These are phyloP conservation scores for Montifringilla adamsi DNA, from an alignment of 2,113 vertebrate genomes.

Conservation along the genomic window DNA sequence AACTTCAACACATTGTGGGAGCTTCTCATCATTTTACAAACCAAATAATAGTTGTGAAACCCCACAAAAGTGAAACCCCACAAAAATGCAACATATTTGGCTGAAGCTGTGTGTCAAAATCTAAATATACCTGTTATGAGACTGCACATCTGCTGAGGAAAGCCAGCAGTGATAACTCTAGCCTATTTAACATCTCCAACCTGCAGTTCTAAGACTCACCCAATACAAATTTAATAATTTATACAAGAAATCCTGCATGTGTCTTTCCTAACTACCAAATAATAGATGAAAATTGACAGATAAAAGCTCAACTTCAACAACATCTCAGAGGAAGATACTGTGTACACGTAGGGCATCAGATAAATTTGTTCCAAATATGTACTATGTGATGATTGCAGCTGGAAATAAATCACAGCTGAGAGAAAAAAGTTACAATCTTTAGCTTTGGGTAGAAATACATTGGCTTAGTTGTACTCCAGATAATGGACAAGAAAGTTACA, in stretches of 20 bases:
- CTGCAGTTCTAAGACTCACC: background rate
- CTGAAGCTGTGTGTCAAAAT: background rate
- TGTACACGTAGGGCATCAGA: background rate
- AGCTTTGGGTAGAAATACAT: conserved; percentile 3
- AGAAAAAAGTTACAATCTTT: background rate
- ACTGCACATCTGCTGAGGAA: background rate
- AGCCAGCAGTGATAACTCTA: background rate
- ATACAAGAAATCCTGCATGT: conserved; percentile 32
- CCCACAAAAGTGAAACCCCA: background rate
- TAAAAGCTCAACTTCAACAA: conserved; percentile 39
- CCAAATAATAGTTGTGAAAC: background rate
- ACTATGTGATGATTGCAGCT: background rate
- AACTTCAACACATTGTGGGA: background rate
- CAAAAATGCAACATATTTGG: background rate
- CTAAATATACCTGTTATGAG: background rate
- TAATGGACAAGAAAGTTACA: background rate
- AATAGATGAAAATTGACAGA: conserved; percentile 57
- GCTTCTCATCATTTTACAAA: background rate
- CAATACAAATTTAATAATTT: conserved; percentile 56
- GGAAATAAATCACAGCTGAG: background rate
- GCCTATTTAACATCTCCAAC: background rate
- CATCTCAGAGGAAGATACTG: background rate
- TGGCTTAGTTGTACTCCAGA: background rate
- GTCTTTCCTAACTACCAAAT: conserved; percentile 45
- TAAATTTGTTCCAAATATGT: background rate